A percentile compares a stretch with the other conserved stretches of the same genome.
Evolutionary conservation across 1,140 invertebrate genomes (phyloP).

Genomic region (Pachyrhynchus sulphureomaculatus): DNA sequence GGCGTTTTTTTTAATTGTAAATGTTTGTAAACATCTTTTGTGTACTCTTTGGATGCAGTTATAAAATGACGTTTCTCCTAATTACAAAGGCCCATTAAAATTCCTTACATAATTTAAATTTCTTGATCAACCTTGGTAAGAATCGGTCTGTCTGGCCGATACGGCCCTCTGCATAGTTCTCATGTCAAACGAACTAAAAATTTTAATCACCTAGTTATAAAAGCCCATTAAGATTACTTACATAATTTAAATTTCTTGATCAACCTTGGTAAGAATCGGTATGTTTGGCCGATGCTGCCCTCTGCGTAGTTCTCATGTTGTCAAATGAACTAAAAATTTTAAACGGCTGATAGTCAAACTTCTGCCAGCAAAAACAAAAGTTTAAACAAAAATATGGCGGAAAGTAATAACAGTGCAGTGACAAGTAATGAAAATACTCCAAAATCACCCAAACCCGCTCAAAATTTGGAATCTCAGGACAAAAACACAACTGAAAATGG

Average conservation of each 20-base stretch:
- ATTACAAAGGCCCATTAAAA: too few species aligned
- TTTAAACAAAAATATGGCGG: constrained; percentile 49
- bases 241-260: not conserved
- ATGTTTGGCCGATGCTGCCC: constrained; percentile 21
- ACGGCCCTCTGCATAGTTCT: not conserved
- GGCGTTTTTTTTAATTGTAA: too few species aligned
- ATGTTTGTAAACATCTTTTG: too few species aligned
- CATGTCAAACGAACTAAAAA: not conserved
- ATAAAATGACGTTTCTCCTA: too few species aligned
- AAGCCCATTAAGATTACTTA: not conserved
- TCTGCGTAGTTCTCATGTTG: constrained; percentile 5
- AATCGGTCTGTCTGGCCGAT: too few species aligned
- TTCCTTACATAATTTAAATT: too few species aligned
- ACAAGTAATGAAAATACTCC: constrained; percentile 43
- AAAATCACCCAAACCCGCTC: constrained; percentile 33
- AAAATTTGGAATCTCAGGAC: constrained; percentile 26
- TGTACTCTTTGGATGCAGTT: too few species aligned
- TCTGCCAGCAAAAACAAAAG: constrained; percentile 42
- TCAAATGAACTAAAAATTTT: constrained; percentile 20
- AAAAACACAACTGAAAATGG: constrained; percentile 39
- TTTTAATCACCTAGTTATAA: not conserved
- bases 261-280: not conserved
- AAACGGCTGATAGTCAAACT: constrained; percentile 31
- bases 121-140: too few species aligned
- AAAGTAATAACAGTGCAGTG: constrained; percentile 42